Base-by-base conservation (phyloP, 1,140 invertebrate genomes). In the Heliconius nattereri region DNA sequence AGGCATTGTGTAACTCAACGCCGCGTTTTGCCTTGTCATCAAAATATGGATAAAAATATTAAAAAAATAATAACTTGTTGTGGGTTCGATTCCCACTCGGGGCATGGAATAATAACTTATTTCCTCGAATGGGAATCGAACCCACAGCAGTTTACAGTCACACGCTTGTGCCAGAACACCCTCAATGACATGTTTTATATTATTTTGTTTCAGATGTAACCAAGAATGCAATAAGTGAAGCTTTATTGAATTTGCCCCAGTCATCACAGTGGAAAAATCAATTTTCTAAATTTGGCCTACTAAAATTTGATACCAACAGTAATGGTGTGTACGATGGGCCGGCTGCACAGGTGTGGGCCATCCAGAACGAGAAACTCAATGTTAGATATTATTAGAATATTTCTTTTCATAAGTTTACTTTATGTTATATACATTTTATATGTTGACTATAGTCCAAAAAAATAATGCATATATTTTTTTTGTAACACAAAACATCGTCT, bases 341-440 rank as follows among this genome's bases (percentile, higher is more conserved):
- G 89, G 79, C 90, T 94, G 89, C 91, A 89, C 93, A 95, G 83
- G 87, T 95, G 85, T 91, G 93, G 88, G 92, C 95, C 91, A 86
- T 94, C 94, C 82, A 95, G 94, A 93, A 89, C 86, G 86, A 92
- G 91, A 88, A 95, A 91, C 87, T 95, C 90, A 94, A 93, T 83
- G 83, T 95, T 86, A 91, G 94, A 81, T 96, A 96, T 94, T 96
- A 96, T 94, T 96, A 94, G 94, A 88, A 35, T 94, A 54, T 76
- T 91, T 7, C 84, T 95, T 57, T 76, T 91, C n/a, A 80, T 91
- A 78, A 89, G 92, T 78, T 85, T 95, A 77, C n/a, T 94, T 45
- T 95, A 95, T 85, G 89, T 94, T 57, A 77, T 95, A 73, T 94
- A 95, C 86, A 92, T 94, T 86, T 85, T 94, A 57, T 94, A 94